Conservation (phyloP, 2,113 vertebrate species). For the Cheirogaleus medius region DNA sequence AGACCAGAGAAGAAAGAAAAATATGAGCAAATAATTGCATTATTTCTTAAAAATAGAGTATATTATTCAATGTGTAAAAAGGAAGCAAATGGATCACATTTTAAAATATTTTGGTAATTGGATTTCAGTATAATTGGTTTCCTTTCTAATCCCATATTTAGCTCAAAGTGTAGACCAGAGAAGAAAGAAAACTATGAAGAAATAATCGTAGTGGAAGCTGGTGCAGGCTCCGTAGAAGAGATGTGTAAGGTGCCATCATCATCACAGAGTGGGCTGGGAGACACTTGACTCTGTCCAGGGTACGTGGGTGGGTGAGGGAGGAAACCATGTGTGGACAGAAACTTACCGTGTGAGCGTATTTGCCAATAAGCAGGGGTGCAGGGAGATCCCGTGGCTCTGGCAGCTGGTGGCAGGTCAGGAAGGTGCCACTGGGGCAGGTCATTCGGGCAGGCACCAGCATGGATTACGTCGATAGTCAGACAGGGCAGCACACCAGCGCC, state of each 20-base stretch:
- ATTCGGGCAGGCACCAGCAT: fast-evolving
- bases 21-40: background rate
- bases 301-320: background rate
- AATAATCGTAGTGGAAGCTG: background rate
- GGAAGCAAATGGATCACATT: background rate
- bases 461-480: background rate
- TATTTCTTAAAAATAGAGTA: too few species aligned
- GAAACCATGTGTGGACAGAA: background rate
- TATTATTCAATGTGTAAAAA: background rate
- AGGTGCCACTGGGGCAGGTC: background rate
- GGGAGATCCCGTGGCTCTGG: background rate
- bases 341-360: too few species aligned
- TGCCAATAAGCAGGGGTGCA: background rate
- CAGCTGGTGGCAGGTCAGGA: background rate
- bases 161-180: background rate
- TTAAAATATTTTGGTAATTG: background rate
- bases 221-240: background rate
- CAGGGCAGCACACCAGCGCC: background rate
- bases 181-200: background rate
- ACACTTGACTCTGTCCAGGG: background rate
- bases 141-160: background rate
- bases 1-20: background rate
- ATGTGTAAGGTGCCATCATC: fast-evolving
- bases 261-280: fast-evolving
- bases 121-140: background rate